These are phyloP conservation scores for Spatulosminthurus flaviceps DNA, from an alignment of 2,888 invertebrate genomes.

Conservation along the genomic window DNA sequence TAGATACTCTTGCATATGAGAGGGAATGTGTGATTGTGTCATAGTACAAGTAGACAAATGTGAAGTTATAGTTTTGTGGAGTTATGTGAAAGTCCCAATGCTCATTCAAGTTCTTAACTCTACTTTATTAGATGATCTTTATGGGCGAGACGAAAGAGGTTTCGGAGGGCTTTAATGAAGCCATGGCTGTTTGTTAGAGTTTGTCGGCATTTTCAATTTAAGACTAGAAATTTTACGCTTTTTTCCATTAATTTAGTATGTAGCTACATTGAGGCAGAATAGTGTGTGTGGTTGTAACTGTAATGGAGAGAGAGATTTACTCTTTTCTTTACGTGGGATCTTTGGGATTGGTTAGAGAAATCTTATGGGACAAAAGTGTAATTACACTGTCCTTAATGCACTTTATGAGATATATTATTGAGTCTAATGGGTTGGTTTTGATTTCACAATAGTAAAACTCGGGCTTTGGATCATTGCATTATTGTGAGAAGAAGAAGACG, in stretches of 20 bases:
- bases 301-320: too few species aligned
- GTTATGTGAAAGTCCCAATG: background rate
- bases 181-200: background rate
- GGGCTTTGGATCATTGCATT: too few species aligned
- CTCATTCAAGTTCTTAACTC: background rate
- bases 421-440: too few species aligned
- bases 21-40: background rate
- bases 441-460: too few species aligned
- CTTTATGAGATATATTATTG: too few species aligned
- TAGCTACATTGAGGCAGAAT: too few species aligned
- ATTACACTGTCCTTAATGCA: too few species aligned
- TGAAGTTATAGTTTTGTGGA: background rate
- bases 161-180: slow-evolving; percentile 34
- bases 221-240: background rate
- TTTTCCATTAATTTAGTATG: background rate
- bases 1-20: background rate
- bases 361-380: too few species aligned
- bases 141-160: slow-evolving; percentile 44
- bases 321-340: too few species aligned
- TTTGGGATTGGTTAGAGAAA: too few species aligned
- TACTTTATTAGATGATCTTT: slow-evolving; percentile 44
- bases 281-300: too few species aligned
- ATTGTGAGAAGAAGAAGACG: too few species aligned
- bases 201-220: slow-evolving; percentile 35
- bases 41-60: background rate